Evolutionary conservation across 2,797 vertebrate genomes (phyloP).

Genomic region (Rallus crepitans): DNA sequence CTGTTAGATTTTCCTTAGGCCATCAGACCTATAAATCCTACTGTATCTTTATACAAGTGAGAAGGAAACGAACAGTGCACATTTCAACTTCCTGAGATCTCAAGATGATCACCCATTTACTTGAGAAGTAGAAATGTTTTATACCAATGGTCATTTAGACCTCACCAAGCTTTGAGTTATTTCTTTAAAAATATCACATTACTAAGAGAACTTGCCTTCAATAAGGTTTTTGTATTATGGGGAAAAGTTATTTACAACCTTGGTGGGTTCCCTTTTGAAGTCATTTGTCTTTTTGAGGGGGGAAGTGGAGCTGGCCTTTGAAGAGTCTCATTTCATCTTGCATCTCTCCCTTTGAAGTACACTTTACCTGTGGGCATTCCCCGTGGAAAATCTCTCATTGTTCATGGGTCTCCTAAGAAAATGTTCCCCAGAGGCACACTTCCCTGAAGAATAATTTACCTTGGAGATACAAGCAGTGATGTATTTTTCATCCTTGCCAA

Average conservation of each 20-base stretch:
- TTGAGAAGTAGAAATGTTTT: background rate
- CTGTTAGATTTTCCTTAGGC: background rate
- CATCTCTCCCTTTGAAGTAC: conserved; percentile 69
- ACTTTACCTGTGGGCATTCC: conserved; percentile 60
- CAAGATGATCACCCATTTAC: background rate
- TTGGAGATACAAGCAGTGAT: conserved; percentile 52
- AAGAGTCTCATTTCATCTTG: conserved; percentile 71
- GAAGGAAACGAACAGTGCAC: background rate
- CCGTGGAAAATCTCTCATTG: conserved; percentile 67
- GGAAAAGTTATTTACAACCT: conserved; percentile 70
- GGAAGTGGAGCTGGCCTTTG: conserved; percentile 65
- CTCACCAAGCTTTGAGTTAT: conserved; percentile 51
- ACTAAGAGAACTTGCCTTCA: conserved; percentile 58
- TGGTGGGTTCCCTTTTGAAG: conserved; percentile 70
- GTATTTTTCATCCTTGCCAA: conserved; percentile 70
- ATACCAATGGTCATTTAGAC: background rate
- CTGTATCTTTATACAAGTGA: background rate
- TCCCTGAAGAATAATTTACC: conserved; percentile 68
- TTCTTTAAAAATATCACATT: conserved; percentile 57
- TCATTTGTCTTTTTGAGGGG: conserved; percentile 72
- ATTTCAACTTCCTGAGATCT: background rate
- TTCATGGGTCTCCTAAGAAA: conserved; percentile 68
- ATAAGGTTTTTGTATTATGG: conserved; percentile 56
- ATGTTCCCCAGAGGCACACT: conserved; percentile 55
- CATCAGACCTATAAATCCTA: background rate